Percentiles rank a stretch among this genome's conserved stretches.
Conservation (phyloP, 2,888 invertebrate species). For the Thecocarcelia acutangulata region DNA sequence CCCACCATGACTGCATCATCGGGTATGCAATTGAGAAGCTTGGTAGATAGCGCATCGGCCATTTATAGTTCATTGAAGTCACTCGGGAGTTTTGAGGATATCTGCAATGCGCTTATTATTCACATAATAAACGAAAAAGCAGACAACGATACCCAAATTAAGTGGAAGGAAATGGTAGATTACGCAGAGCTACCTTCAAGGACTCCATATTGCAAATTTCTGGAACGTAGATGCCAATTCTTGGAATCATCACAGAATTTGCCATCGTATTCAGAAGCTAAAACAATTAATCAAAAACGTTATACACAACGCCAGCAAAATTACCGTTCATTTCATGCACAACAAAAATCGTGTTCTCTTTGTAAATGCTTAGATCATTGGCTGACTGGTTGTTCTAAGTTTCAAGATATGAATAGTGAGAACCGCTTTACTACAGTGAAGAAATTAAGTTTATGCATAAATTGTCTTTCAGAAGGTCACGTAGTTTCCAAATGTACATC, state of each 20-base stretch:
- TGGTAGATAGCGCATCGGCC: no score
- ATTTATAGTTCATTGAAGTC: conserved; percentile 52
- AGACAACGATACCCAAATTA: no score
- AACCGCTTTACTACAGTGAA: conserved; percentile 21
- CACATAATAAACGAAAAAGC: no score
- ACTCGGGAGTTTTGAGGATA: conserved; percentile 38
- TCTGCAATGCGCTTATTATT: no score
- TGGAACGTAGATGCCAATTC: conserved; percentile 57
- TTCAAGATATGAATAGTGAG: conserved; percentile 6
- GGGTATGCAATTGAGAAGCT: conserved; percentile 29
- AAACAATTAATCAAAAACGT: conserved; percentile 10
- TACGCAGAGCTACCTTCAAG: conserved; percentile 52
- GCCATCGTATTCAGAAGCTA: conserved; percentile 1
- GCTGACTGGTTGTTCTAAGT: conserved; percentile 16
- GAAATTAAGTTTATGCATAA: no score
- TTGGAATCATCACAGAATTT: conserved; percentile 48
- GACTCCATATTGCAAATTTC: conserved; percentile 43
- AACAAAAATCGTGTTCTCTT: conserved; percentile 24
- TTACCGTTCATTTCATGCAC: conserved; percentile 12
- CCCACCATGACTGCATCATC: conserved; percentile 25
- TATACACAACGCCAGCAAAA: conserved; percentile 19
- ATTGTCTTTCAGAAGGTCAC: conserved; percentile 50
- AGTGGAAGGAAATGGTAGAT: conserved; percentile 62
- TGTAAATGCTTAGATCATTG: conserved; percentile 41
- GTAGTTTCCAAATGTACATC: conserved; percentile 44